A percentile compares a stretch with the other conserved stretches of the same genome.
Evolutionary conservation across 2,888 invertebrate species (phyloP).

Genomic region (Coremacera marginata): DNA sequence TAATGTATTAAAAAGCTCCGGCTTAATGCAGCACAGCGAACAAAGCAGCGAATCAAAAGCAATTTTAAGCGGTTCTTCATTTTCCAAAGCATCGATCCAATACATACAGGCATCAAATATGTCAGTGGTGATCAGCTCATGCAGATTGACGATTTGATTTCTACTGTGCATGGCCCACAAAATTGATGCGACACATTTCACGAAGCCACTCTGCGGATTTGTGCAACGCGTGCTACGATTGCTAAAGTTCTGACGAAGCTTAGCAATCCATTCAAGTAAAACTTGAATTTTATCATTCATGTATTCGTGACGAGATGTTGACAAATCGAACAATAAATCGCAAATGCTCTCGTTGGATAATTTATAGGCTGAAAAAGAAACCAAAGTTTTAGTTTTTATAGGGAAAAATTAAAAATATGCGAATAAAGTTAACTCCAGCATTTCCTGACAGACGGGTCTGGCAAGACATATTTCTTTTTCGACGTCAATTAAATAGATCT

Average conservation of each 20-base stretch:
- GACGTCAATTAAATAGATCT: no score
- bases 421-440: neutral
- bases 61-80: conserved; percentile 81
- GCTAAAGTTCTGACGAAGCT: conserved; percentile 63
- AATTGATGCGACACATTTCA: conserved; percentile 86
- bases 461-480: no score
- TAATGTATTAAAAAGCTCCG: conserved; percentile 80
- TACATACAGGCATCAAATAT: conserved; percentile 83
- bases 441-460: no score
- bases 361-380: conserved; percentile 61
- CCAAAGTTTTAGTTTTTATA: neutral
- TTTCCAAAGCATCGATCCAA: conserved; percentile 80
- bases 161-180: conserved; percentile 80
- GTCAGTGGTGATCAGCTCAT: conserved; percentile 78
- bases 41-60: conserved; percentile 89
- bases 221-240: conserved; percentile 62
- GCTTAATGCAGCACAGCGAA: conserved; percentile 86
- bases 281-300: conserved; percentile 76
- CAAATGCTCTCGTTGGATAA: conserved; percentile 76
- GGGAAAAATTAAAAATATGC: neutral
- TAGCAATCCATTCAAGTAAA: conserved; percentile 79
- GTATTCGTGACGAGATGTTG: conserved; percentile 71
- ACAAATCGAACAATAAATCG: conserved; percentile 84
- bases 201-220: conserved; percentile 70
- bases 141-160: conserved; percentile 75